Evolutionary conservation across 1,140 invertebrate genomes (phyloP).

Genomic region (Cataglyphis hispanica): DNA sequence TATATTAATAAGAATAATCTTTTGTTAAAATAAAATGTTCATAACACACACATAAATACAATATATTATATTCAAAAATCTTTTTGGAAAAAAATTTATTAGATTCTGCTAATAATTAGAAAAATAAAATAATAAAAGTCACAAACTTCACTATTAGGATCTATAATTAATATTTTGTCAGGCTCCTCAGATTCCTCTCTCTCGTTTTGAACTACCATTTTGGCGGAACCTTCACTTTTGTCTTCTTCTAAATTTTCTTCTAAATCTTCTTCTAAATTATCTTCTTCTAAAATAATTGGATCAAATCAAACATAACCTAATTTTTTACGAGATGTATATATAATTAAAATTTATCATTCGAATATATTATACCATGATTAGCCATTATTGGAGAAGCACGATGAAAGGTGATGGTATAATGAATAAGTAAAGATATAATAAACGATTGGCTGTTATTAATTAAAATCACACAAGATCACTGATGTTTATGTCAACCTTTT

Average conservation of each 20-base stretch:
- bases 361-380: slow-evolving; percentile 46
- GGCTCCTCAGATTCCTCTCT: slow-evolving; percentile 75
- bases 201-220: slow-evolving; percentile 75
- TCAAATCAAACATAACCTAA: slow-evolving; percentile 40
- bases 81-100: background rate
- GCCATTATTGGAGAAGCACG: slow-evolving; percentile 28
- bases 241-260: slow-evolving; percentile 78
- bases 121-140: slow-evolving; percentile 15
- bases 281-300: slow-evolving; percentile 72
- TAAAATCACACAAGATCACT: background rate
- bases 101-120: slow-evolving; percentile 11
- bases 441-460: background rate
- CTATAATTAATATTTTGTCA: slow-evolving; percentile 83
- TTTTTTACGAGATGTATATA: background rate
- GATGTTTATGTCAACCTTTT: background rate
- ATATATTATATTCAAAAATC: background rate
- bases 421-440: background rate
- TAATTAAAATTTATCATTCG: background rate
- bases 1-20: slow-evolving; percentile 36
- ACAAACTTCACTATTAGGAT: slow-evolving; percentile 83
- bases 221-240: slow-evolving; percentile 72
- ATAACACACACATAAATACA: background rate
- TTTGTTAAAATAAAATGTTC: slow-evolving; percentile 32
- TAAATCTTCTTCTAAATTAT: too few species aligned
- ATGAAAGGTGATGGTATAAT: background rate